Evolutionary conservation across 2,797 vertebrate genomes (phyloP), one percentile per base, ranked within the genome.

Genomic region (Loriculus beryllinus): DNA sequence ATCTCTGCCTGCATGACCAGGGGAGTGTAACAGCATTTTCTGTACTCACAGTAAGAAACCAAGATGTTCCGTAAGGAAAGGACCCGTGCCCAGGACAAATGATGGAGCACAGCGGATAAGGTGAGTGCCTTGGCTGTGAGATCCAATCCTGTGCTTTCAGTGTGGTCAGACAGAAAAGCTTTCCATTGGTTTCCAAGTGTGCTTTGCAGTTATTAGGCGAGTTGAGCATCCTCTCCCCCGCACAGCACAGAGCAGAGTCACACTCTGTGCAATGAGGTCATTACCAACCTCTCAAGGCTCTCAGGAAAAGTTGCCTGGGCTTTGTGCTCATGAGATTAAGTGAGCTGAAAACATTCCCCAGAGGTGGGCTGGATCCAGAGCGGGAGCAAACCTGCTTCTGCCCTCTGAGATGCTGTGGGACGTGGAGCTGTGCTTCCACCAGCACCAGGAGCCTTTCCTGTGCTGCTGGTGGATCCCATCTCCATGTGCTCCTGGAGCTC

Each of bases 11-110:
- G 33, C 19, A 3, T 9, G 64, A 12, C 31, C 17, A 48, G 10
- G 28, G 59, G 45, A 89, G 42, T 7, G 62, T 91, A 49, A 95
- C 77, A 7, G 19, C 0, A 0, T 68, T 26, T 60, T 90, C 74
- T 94, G 31, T 86, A 76, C 84, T 39, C 18, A 54, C 91, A 95
- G 96, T 12, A 51, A 70, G 77, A 81, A 86, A 65, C 31, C 57
- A 9, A 62, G 65, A 70, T 84, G 90, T 20, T 52, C 48, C 52
- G 2, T 8, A 13, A 82, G 74, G 69, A 39, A 63, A 82, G 39
- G 57, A 68, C 59, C 67, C 37, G 43, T 6, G 47, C 48, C 40
- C 37, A 12, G 77, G 52, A 93, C 60, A 68, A 54, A 67, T 94
- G 94, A 96, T 4, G 29, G 92, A 82, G 60, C 89, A 29, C 12